Conservation (phyloP, 2,797 vertebrate genomes). For the Florisuga fusca region DNA sequence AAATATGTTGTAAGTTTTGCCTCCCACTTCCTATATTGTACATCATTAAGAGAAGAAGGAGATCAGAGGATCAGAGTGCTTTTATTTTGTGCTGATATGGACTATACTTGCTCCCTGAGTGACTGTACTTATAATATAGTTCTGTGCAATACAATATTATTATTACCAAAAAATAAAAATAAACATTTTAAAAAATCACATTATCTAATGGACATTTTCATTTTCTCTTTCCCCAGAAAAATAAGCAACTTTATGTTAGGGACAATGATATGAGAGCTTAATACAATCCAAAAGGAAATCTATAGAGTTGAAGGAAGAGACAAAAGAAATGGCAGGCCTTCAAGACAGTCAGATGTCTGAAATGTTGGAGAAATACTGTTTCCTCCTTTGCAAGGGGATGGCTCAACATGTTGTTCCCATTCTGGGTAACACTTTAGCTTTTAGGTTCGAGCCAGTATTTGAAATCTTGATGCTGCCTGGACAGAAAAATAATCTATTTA, state of each 20-base stretch:
- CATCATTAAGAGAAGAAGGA: neutral
- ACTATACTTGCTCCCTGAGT: neutral
- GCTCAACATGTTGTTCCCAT: neutral
- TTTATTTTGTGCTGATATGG: neutral
- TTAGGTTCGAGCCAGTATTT: neutral
- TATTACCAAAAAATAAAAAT: neutral
- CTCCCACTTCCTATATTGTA: neutral
- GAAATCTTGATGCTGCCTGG: neutral
- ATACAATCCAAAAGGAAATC: neutral
- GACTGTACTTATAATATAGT: neutral
- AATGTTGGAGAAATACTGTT: too few species aligned
- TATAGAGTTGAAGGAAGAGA: neutral
- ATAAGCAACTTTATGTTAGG: neutral
- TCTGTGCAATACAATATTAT: neutral
- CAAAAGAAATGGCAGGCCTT: neutral
- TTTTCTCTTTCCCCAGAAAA: neutral
- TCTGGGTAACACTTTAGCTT: neutral
- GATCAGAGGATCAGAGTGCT: neutral
- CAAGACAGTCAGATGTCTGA: neutral
- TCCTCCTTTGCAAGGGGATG: rapidly evolving
- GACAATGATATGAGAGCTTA: neutral
- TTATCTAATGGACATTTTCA: neutral
- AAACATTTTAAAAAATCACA: neutral
- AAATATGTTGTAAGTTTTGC: neutral
- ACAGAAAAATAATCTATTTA: neutral